phyloP scores from a whole-genome alignment of 2,797 vertebrate genomes.

The Phoebastria nigripes region DNA sequence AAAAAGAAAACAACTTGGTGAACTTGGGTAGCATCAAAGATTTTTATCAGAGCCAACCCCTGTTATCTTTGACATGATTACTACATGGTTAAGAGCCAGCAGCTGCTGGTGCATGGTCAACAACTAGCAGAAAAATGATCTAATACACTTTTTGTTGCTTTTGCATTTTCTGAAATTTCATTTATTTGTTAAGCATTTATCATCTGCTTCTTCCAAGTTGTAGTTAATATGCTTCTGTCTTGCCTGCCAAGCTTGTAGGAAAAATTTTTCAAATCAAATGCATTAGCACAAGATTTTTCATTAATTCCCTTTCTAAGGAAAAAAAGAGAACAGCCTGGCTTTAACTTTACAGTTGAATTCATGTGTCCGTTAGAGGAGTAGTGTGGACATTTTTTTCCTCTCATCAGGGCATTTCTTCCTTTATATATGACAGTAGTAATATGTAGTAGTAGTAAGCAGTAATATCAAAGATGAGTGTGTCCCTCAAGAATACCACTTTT shows the following conservation, averaged over 20 bases:
- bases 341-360: background rate
- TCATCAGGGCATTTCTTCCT: background rate
- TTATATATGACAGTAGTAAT: background rate
- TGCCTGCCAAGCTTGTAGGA: background rate
- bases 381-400: background rate
- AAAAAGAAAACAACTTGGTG: background rate
- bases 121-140: background rate
- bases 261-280: background rate
- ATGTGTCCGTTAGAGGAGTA: background rate
- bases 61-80: background rate
- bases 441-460: background rate
- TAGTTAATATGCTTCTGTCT: background rate
- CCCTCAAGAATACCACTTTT: background rate
- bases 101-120: background rate
- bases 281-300: background rate
- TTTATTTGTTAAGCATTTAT: background rate
- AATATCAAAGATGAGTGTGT: rapidly evolving
- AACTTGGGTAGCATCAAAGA: background rate
- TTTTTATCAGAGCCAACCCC: background rate
- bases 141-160: background rate
- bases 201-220: background rate
- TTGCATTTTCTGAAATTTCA: background rate
- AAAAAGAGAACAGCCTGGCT: background rate
- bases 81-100: background rate
- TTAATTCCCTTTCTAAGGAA: background rate